Conservation (phyloP, 2,797 vertebrate genomes). For the Lophotriccus pileatus region DNA sequence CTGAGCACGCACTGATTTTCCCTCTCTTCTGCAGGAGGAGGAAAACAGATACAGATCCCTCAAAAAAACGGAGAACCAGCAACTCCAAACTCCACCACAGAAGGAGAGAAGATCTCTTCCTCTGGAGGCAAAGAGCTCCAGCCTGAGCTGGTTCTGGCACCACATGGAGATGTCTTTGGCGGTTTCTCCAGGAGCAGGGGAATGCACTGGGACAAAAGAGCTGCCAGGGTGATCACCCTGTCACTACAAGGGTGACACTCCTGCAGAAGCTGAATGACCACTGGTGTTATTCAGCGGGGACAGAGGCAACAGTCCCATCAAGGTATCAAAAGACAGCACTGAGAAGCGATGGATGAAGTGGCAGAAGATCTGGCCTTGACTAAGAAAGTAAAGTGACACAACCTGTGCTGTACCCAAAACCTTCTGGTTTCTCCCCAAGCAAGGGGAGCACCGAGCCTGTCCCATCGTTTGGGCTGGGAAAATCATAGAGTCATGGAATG, state of each 20-base stretch:
- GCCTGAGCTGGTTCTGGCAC: background rate
- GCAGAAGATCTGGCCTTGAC: background rate
- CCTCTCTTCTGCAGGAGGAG: background rate
- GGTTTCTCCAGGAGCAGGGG: background rate
- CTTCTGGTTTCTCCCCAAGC: background rate
- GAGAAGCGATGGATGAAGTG: background rate
- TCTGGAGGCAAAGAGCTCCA: background rate
- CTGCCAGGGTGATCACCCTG: background rate
- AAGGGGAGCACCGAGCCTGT: background rate
- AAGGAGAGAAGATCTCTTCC: background rate
- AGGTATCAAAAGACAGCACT: background rate
- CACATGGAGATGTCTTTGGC: background rate
- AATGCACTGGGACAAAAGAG: background rate
- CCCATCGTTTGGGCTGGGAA: background rate
- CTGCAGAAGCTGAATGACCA: background rate
- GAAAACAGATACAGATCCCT: background rate
- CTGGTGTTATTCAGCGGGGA: background rate
- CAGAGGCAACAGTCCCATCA: background rate
- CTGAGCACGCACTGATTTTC: background rate
- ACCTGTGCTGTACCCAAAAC: background rate
- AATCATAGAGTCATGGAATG: background rate
- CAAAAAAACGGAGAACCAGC: background rate
- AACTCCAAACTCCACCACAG: background rate
- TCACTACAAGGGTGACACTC: slow-evolving; percentile 3
- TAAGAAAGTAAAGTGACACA: background rate